These are phyloP conservation scores for Zonitis immaculata DNA, from an alignment of 2,888 invertebrate species.

Conservation along the genomic window DNA sequence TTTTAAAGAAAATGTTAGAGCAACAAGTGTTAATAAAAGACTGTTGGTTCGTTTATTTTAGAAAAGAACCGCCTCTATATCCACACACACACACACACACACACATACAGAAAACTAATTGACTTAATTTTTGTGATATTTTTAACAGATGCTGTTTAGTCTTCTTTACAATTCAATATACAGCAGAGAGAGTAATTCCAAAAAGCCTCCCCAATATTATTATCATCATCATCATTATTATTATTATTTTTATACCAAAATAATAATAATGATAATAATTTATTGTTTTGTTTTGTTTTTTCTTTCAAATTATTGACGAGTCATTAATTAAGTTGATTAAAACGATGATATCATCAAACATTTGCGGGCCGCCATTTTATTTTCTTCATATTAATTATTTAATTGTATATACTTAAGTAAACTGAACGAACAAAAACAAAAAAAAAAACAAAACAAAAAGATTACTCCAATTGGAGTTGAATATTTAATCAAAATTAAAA, in stretches of 20 bases:
- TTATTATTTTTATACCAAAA: too few species aligned
- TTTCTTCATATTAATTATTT: background rate
- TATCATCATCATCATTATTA: too few species aligned
- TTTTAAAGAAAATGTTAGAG: too few species aligned
- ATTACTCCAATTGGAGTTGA: too few species aligned
- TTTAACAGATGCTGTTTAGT: conserved; percentile 30
- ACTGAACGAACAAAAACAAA: too few species aligned
- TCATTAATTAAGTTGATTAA: background rate
- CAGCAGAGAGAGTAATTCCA: too few species aligned
- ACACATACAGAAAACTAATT: conserved; percentile 17
- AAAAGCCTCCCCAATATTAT: background rate
- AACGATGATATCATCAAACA: background rate
- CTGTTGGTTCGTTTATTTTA: background rate
- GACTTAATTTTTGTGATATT: conserved; percentile 30
- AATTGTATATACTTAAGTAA: too few species aligned
- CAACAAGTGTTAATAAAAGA: conserved; percentile 17
- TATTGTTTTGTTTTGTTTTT: too few species aligned
- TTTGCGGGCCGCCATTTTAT: background rate
- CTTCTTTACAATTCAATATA: background rate
- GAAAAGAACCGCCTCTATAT: conserved; percentile 8
- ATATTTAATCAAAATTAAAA: too few species aligned
- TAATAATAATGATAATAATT: too few species aligned
- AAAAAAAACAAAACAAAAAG: too few species aligned
- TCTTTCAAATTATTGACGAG: background rate
- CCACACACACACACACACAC: background rate